A percentile compares a stretch with the other conserved stretches of the same genome.
Evolutionary conservation across 2,113 vertebrate species (phyloP).

Genomic region (Rhea pennata): DNA sequence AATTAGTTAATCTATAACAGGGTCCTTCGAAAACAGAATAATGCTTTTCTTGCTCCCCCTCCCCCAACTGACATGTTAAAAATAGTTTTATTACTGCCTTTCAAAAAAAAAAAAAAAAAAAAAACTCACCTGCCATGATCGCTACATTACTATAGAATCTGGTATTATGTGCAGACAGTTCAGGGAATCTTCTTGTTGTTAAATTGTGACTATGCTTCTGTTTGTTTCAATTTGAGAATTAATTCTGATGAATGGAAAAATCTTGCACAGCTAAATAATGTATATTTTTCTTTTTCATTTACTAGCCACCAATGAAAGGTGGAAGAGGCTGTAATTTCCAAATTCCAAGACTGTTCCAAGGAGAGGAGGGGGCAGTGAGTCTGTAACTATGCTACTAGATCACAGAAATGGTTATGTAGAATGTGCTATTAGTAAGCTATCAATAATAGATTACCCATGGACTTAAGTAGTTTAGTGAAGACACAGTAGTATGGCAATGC

Average conservation of each 20-base stretch:
- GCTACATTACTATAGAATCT: not conserved
- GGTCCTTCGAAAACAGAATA: not conserved
- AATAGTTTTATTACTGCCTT: not conserved
- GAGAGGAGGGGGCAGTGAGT: not conserved
- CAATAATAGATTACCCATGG: not conserved
- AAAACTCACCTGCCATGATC: too few relatives aligned
- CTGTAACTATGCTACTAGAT: not conserved
- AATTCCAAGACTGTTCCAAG: not conserved
- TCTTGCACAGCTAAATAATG: not conserved
- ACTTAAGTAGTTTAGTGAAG: not conserved
- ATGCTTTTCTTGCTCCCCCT: not conserved
- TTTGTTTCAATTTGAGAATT: not conserved
- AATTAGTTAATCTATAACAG: not conserved
- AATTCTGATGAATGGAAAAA: not conserved
- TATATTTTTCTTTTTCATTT: not conserved
- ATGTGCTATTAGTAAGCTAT: not conserved
- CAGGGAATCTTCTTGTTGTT: not conserved
- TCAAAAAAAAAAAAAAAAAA: not conserved
- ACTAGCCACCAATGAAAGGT: not conserved
- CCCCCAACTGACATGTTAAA: too few relatives aligned
- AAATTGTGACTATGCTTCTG: not conserved
- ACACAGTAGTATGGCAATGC: not conserved
- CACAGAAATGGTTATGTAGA: not conserved
- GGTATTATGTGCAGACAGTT: not conserved
- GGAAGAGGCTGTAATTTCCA: not conserved